These are phyloP conservation scores for Phorcus lineatus DNA, from an alignment of 2,888 invertebrate species.

Conservation along the genomic window DNA sequence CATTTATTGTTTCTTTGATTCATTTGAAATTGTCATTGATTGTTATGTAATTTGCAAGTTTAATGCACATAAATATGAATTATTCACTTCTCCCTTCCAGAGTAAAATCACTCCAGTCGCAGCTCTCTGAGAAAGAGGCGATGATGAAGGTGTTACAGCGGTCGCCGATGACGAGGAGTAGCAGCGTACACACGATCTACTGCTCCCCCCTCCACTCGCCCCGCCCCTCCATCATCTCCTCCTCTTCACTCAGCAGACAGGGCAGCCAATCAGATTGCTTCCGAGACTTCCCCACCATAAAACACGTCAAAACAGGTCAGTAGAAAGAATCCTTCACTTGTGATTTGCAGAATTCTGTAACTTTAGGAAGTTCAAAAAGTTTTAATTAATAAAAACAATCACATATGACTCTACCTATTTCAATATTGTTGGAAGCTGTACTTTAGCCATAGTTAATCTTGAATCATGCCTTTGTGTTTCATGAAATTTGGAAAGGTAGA, in stretches of 20 bases:
- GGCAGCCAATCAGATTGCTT: constrained; percentile 48
- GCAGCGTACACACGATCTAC: constrained; percentile 69
- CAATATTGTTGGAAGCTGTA: no score
- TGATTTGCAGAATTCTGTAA: no score
- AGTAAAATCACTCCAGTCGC: constrained; percentile 90
- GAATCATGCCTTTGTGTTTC: no score
- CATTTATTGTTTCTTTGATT: no score
- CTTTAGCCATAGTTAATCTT: no score
- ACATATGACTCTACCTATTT: no score
- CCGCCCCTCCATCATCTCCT: constrained; percentile 65
- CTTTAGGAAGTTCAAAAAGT: no score
- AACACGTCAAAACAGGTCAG: constrained; percentile 64
- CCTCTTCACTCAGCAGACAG: constrained; percentile 50
- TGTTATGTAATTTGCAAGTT: no score
- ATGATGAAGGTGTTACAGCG: constrained; percentile 90
- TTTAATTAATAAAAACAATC: no score
- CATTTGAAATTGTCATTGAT: no score
- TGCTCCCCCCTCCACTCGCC: constrained; percentile 72
- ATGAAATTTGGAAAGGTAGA: no score
- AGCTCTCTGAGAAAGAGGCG: constrained; percentile 90
- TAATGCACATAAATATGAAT: no score
- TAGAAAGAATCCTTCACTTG: background rate
- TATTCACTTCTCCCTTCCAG: constrained; percentile 55
- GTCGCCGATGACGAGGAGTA: constrained; percentile 71
- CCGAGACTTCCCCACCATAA: constrained; percentile 50